Evolutionary conservation across 2,888 invertebrate genomes (phyloP), one percentile per base, ranked within the genome.

Genomic region (Noctuana brunneofusca): DNA sequence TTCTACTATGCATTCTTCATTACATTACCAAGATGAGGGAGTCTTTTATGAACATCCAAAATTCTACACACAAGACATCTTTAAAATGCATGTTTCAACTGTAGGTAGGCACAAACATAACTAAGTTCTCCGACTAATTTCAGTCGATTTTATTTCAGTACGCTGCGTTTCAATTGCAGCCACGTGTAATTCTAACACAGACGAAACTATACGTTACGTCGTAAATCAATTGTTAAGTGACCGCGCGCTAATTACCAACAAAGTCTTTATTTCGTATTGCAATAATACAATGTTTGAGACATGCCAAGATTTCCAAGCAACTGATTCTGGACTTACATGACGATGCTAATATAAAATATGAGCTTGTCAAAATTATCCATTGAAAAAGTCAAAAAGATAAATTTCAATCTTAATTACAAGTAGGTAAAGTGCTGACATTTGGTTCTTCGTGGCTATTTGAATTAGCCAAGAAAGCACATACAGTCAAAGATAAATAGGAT

Each of bases 221-320:
- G 52, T 59, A 59, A 59, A 59, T 59, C 52, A 59, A 43, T 11
- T 59, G 43, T 20, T 52, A 12, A 53, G 43, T 43, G 43, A 52
- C 59, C 59, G 22, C 50, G 41, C 52, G 48, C 57, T 57, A 57
- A 57, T 57, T 48, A n/a, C n/a, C n/a, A n/a, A 43, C 52, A 52
- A 16, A 30, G 50, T 38, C 27, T 52, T 38, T 38, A 38, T 50
- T 16, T 14, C 24, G 14, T 11, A 24, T 38, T 18, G 16, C n/a
- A 50, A 58, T 27, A 20, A 16, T 43, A 43, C 43, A 20, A 9
- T 20, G 43, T 20, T 18, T 20, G 20, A 18, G n/a, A 8, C 9
- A n/a, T n/a, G n/a, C n/a, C n/a, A n/a, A n/a, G n/a, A n/a, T n/a
- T n/a, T n/a, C n/a, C n/a, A n/a, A n/a, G n/a, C n/a, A n/a, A n/a